phyloP scores from a whole-genome alignment of 2,888 invertebrate genomes.

The Catocala sponsa region DNA sequence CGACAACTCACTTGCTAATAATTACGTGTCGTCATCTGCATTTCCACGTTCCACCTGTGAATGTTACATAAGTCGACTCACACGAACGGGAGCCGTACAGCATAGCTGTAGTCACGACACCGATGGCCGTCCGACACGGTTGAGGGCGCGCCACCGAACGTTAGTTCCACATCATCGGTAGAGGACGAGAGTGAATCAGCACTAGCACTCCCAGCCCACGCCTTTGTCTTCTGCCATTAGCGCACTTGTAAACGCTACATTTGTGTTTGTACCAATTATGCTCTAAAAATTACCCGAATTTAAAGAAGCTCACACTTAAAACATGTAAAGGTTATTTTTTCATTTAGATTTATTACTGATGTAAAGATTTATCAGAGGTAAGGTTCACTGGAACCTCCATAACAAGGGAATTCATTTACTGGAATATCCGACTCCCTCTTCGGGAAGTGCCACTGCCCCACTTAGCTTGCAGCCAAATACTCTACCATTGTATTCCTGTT shows the following conservation, averaged over 20 bases:
- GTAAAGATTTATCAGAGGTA: no score
- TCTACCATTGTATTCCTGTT: no score
- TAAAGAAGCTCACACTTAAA: no score
- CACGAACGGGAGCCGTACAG: constrained; percentile 40
- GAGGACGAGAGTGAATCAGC: constrained; percentile 80
- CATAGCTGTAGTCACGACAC: constrained; percentile 68
- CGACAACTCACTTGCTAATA: constrained; percentile 15
- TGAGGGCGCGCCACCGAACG: constrained; percentile 60
- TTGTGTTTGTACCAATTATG: neutral
- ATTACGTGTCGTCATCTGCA: constrained; percentile 34
- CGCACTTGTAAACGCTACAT: constrained; percentile 28
- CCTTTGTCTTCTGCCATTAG: constrained; percentile 49
- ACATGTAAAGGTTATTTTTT: no score
- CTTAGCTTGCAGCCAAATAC: no score
- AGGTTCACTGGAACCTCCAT: no score
- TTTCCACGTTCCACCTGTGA: constrained; percentile 39
- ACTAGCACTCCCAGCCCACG: constrained; percentile 59
- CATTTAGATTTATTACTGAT: no score
- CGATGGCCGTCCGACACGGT: constrained; percentile 60
- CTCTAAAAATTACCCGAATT: no score
- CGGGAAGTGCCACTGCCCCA: no score
- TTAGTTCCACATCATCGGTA: constrained; percentile 73
- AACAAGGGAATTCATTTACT: no score
- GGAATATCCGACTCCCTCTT: no score
- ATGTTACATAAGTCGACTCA: constrained; percentile 50